These are phyloP conservation scores for Marronus borbonicus DNA, from an alignment of 2,888 invertebrate species.

Conservation along the genomic window DNA sequence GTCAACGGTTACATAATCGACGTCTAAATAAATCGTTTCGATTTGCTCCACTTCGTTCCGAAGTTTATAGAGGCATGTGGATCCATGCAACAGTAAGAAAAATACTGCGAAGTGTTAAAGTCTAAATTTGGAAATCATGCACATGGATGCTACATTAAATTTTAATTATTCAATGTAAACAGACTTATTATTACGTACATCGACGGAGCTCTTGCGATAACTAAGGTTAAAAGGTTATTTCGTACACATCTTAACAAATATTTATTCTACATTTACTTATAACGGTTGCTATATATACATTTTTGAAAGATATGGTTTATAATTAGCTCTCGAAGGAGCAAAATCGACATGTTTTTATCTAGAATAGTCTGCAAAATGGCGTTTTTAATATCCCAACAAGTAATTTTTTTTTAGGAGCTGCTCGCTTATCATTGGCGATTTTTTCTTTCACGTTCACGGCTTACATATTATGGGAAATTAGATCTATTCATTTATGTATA, in stretches of 20 bases:
- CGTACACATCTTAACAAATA: conserved; percentile 31
- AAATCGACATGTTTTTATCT: background rate
- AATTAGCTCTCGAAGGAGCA: background rate
- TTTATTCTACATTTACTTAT: conserved; percentile 40
- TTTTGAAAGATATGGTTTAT: conserved; percentile 16
- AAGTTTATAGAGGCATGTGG: background rate
- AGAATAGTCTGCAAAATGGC: too few relatives aligned
- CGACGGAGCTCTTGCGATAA: conserved; percentile 20
- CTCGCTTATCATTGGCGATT: too few relatives aligned
- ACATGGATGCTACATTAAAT: conserved; percentile 25
- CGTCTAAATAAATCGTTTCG: too few relatives aligned
- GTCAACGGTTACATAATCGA: background rate
- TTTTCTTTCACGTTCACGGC: background rate
- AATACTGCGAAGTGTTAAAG: conserved; percentile 18
- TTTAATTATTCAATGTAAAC: conserved; percentile 38
- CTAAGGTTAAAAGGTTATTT: conserved; percentile 38
- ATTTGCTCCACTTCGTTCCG: background rate
- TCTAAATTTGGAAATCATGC: conserved; percentile 26
- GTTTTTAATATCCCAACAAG: background rate
- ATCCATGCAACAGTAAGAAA: conserved; percentile 11
- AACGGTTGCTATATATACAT: background rate
- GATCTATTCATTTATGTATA: background rate
- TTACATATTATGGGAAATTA: background rate
- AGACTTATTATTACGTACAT: conserved; percentile 31
- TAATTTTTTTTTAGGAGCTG: background rate